phyloP scores from a whole-genome alignment of 2,113 vertebrate genomes.

The Sapajus apella region DNA sequence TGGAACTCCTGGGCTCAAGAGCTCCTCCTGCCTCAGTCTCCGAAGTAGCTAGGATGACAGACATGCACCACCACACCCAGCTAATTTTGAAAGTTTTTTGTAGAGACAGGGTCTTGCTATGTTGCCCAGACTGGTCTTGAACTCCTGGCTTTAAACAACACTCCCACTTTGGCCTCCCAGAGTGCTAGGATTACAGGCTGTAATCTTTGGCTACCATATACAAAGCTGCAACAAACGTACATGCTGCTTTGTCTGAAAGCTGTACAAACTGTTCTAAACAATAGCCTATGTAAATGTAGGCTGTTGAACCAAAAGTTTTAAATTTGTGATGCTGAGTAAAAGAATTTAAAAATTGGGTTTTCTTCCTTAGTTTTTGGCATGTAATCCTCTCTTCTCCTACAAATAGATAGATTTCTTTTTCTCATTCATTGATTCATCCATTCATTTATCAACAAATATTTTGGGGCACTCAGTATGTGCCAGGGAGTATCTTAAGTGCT shows the following conservation, averaged over 20 bases:
- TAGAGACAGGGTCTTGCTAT: too few relatives aligned
- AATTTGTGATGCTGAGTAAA: not conserved
- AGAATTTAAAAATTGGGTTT: not conserved
- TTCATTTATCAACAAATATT: slow-evolving; percentile 2
- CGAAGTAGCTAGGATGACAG: too few relatives aligned
- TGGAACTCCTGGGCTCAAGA: too few relatives aligned
- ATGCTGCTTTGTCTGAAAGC: not conserved
- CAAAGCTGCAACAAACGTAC: not conserved
- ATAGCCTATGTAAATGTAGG: not conserved
- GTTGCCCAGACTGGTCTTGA: too few relatives aligned
- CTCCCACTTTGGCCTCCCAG: too few relatives aligned
- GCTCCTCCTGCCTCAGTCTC: too few relatives aligned
- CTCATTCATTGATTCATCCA: not conserved
- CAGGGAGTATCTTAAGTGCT: not conserved
- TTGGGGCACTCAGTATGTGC: not conserved
- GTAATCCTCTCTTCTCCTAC: not conserved
- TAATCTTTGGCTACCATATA: not conserved
- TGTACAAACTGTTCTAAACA: not conserved
- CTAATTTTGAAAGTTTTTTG: too few relatives aligned
- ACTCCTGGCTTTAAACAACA: too few relatives aligned
- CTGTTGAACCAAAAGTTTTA: slow-evolving; percentile 17
- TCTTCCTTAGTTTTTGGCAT: not conserved
- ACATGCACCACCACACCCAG: too few relatives aligned
- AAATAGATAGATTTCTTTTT: not conserved
- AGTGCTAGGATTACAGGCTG: not conserved